Base-by-base conservation (phyloP, 2,797 vertebrate genomes). In the Serranus cabrilla region DNA sequence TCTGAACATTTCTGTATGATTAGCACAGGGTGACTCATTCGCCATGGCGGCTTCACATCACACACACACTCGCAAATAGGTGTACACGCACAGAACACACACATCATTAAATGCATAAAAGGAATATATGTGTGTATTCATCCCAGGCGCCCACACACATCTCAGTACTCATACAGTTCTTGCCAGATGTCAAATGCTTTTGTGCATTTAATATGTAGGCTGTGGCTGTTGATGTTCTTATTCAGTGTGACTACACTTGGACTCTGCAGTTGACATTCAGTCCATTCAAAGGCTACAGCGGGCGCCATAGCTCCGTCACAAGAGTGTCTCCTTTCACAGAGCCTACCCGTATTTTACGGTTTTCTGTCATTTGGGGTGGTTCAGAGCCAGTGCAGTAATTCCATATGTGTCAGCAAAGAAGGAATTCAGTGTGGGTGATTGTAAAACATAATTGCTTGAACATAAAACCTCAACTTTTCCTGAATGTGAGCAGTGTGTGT, bases 391-490 rank as follows among this genome's bases (percentile, higher is more conserved):
- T 76, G 74, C 82, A 78, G 82, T 91, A 77, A 89, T 90, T 91
- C 86, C 79, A 87, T 85, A 78, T 86, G 85, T 86, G 85, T 93
- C 87, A 84, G 89, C 83, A 80, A 47, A 71, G 81, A 80, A 87
- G 84, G 80, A 91, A 91, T 87, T 82, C 62, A 59, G 20, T 82
- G 84, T 75, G 86, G 83, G 78, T 81, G 81, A 90, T 79, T 81
- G 82, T 86, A 86, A 91, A 90, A 84, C 76, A 65, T 87, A 89
- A 90, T 87, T 80, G 55, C 85, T 64, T 56, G 31, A 90, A 75
- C 68, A 71, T 82, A 71, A 89, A 84, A 77, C 64, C 83, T 72
- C 74, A 77, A 76, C 84, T 88, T 91, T 87, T 83, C 63, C 64
- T 78, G 78, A 84, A 81, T 68, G 85, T 78, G 78, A 84, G 45